These are phyloP conservation scores for Myathropa florea DNA, from an alignment of 2,888 invertebrate species.

Conservation along the genomic window DNA sequence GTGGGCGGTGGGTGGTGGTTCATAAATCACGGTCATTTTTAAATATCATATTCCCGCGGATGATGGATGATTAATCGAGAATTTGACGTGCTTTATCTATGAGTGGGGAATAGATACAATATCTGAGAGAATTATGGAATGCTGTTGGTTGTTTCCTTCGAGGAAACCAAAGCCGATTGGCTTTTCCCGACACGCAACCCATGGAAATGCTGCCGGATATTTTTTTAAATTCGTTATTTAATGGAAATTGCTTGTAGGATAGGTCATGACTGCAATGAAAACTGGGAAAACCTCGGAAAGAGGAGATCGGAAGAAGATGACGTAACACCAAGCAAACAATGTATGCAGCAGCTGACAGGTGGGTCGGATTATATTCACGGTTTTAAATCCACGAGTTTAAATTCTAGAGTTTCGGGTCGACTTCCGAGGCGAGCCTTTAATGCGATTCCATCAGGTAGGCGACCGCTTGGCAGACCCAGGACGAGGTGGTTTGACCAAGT, in stretches of 20 bases:
- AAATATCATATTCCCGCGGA: not conserved
- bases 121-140: not conserved
- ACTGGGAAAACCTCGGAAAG: too few species aligned
- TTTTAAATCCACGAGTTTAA: too few species aligned
- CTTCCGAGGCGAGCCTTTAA: too few species aligned
- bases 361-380: too few species aligned
- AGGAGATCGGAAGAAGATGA: too few species aligned
- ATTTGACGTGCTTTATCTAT: not conserved
- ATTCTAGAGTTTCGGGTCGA: too few species aligned
- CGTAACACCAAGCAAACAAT: too few species aligned
- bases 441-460: too few species aligned
- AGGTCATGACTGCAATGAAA: not conserved
- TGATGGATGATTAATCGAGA: slow-evolving; percentile 15
- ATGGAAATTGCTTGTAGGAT: not conserved
- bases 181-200: not conserved
- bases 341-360: too few species aligned
- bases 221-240: not conserved
- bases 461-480: too few species aligned
- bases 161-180: not conserved
- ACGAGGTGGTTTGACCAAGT: too few species aligned
- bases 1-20: not conserved
- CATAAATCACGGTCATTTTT: slow-evolving; percentile 26
- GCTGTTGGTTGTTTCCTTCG: not conserved
- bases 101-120: not conserved
- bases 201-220: not conserved